These are phyloP conservation scores for Epistrophella euchroma DNA, from an alignment of 2,888 invertebrate genomes.

Conservation along the genomic window DNA sequence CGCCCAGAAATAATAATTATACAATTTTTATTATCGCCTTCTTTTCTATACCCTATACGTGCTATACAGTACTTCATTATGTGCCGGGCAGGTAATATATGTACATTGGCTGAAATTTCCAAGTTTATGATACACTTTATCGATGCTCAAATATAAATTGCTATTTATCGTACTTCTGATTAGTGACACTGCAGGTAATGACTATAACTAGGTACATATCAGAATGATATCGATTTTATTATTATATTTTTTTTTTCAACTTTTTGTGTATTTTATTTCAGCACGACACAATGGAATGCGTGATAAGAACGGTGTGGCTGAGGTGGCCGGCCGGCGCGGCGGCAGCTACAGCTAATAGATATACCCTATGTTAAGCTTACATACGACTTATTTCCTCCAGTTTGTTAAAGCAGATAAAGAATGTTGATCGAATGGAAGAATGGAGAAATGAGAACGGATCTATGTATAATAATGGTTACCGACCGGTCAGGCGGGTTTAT, in stretches of 20 bases:
- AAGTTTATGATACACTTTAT: constrained; percentile 53
- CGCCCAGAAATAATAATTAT: constrained; percentile 29
- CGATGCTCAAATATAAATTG: constrained; percentile 40
- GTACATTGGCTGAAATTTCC: constrained; percentile 57
- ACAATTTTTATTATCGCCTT: constrained; percentile 31
- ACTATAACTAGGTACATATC: constrained; percentile 37
- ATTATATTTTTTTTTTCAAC: not conserved
- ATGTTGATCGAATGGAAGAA: constrained; percentile 41
- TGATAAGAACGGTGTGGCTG: constrained; percentile 23
- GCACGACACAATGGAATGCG: constrained; percentile 22
- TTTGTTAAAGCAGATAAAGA: constrained; percentile 50
- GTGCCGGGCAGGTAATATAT: constrained; percentile 44
- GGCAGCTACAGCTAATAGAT: constrained; percentile 2
- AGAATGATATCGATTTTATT: constrained; percentile 51
- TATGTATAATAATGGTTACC: constrained; percentile 40
- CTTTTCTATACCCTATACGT: constrained; percentile 1
- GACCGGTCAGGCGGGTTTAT: constrained; percentile 75
- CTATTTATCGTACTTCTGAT: constrained; percentile 46
- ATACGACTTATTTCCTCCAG: constrained; percentile 52
- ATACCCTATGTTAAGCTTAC: constrained; percentile 53
- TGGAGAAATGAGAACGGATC: constrained; percentile 66
- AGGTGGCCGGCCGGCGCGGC: constrained; percentile 18
- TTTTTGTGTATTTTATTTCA: constrained; percentile 1
- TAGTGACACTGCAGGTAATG: constrained; percentile 38
- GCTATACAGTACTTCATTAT: not conserved